Conservation (phyloP, 2,113 vertebrate genomes). For the Sebastes fasciatus region DNA sequence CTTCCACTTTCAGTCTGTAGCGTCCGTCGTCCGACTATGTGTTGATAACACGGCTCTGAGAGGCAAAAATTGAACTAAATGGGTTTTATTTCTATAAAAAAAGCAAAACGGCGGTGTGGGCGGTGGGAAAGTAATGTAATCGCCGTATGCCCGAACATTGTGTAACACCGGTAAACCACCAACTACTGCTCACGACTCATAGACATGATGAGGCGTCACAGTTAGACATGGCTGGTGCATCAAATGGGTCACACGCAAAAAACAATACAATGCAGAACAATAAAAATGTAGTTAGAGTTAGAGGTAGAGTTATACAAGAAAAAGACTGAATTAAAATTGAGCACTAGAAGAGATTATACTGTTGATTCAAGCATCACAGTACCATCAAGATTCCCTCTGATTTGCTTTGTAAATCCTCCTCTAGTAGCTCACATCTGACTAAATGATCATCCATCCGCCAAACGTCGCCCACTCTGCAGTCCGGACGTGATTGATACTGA, state of each 20-base stretch:
- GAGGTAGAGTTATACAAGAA: not conserved
- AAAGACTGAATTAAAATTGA: not conserved
- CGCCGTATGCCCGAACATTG: too few relatives aligned
- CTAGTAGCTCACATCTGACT: not conserved
- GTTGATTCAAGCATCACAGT: slow-evolving; percentile 1
- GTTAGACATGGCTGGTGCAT: too few relatives aligned
- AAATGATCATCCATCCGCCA: slow-evolving; percentile 6
- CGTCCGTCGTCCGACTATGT: too few relatives aligned
- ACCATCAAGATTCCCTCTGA: not conserved
- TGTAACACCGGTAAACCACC: too few relatives aligned
- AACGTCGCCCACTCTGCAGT: not conserved
- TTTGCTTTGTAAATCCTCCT: slow-evolving; percentile 4
- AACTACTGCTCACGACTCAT: not conserved
- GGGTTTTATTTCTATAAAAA: too few relatives aligned
- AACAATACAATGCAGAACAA: not conserved
- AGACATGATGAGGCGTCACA: not conserved
- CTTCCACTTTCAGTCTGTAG: too few relatives aligned
- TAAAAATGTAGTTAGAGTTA: not conserved
- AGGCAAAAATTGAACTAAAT: too few relatives aligned
- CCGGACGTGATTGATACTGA: slow-evolving; percentile 6
- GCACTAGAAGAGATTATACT: not conserved
- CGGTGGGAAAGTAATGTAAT: too few relatives aligned
- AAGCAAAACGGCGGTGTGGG: too few relatives aligned
- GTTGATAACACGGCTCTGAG: too few relatives aligned
- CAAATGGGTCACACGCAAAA: not conserved